Evolutionary conservation across 2,113 vertebrate genomes (phyloP).

Genomic region (Gila orcuttii): DNA sequence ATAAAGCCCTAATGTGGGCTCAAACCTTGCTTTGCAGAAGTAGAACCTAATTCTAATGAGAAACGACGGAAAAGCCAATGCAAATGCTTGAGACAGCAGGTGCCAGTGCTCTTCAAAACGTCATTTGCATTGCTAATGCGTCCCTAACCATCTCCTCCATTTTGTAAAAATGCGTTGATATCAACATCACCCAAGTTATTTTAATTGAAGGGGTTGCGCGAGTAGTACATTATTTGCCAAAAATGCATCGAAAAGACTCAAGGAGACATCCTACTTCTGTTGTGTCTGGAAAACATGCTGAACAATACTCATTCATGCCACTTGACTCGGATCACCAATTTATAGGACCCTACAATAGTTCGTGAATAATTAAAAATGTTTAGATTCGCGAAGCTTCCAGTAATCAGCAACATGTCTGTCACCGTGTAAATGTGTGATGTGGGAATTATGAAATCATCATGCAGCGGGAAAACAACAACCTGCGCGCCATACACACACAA

Average conservation of each 20-base stretch:
- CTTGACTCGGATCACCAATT: background rate
- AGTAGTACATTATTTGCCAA: background rate
- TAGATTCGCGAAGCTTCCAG: background rate
- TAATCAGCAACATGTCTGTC: background rate
- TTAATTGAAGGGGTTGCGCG: slow-evolving; percentile 20
- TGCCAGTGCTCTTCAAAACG: slow-evolving; percentile 64
- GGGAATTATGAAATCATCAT: slow-evolving; percentile 45
- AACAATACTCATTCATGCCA: slow-evolving; percentile 44
- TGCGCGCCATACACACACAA: slow-evolving; percentile 17
- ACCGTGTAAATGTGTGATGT: background rate
- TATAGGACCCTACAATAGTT: background rate
- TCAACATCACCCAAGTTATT: slow-evolving; percentile 32
- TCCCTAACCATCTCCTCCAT: slow-evolving; percentile 55
- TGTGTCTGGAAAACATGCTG: slow-evolving; percentile 54
- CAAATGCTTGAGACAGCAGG: slow-evolving; percentile 67
- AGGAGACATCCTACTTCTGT: slow-evolving; percentile 48
- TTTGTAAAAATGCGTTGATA: slow-evolving; percentile 53
- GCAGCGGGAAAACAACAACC: slow-evolving; percentile 55
- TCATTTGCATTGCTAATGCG: slow-evolving; percentile 67
- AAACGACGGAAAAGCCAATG: slow-evolving; percentile 56
- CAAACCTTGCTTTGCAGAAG: slow-evolving; percentile 55
- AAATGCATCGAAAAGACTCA: slow-evolving; percentile 25
- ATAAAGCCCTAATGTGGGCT: slow-evolving; percentile 48
- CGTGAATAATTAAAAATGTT: background rate
- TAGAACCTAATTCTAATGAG: slow-evolving; percentile 60